Evolutionary conservation across 2,797 vertebrate genomes (phyloP), one percentile per base, ranked within the genome.

Genomic region (Acridotheres tristis): DNA sequence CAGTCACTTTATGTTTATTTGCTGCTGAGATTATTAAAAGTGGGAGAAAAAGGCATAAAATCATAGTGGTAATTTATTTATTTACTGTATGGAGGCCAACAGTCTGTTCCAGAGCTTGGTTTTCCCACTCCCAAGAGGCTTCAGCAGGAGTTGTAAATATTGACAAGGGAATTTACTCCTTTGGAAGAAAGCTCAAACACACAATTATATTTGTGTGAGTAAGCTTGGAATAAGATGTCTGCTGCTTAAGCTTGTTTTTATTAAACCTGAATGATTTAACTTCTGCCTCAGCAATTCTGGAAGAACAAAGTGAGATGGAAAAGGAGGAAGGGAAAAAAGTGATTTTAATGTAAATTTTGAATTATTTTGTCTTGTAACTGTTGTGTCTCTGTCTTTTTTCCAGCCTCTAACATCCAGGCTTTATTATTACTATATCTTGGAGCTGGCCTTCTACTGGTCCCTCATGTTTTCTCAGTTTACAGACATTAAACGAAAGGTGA

Each of bases 381-480:
- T 88, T 65, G 8, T 63, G 1, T 86, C 48, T 76, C 13, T 86
- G 7, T 97, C 42, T 95, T 50, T 94, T 95, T 92, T 97, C 90
- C 97, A 99, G 99, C 97, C 98, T 85, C 97, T 99, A 95, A 98
- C 98, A 72, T 95, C 98, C 51, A 98, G 98, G n/a, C 97, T 99
- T 96, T 99, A 99, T 97, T 97, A 98, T 97, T 99, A 99, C 97
- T 99, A 99, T 79, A 97, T 99, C 93, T 97, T 97, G 92, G 98
- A 99, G 93, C 97, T 99, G 98, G 98, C 99, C 72, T 99, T 99
- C 98, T 99, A 99, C 96, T 99, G 98, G 99, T 99, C 99, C 43
- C 98, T 99, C 62, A 98, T 99, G 99, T 99, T 99, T 98, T 99
- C 99, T 86, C 99, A 99, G 98, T 99, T 99, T 98, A 99, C 96